Base-by-base conservation (phyloP, 1,140 invertebrate species). In the Eubasilissa regina region DNA sequence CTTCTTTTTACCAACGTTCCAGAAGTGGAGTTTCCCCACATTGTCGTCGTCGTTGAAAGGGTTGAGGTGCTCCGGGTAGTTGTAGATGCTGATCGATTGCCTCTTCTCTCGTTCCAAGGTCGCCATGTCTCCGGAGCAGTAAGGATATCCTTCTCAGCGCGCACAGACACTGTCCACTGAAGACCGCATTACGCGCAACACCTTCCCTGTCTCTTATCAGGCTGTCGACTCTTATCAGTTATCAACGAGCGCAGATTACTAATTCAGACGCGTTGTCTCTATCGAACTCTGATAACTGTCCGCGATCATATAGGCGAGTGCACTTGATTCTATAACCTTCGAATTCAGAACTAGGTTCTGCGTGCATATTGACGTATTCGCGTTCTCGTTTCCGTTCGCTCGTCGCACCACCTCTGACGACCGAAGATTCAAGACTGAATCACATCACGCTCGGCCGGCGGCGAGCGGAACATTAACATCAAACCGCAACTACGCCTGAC, bases 31-130 rank as follows among this genome's bases (percentile, higher is more conserved):
- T 78, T 89, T 90, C 77, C 89, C 91, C 79, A 91, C 90, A 81
- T 92, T 90, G 79, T 92, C 90, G 58, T 92, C 92, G 78, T 94
- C 93, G 78, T 90, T 90, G 85, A 94, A 94, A 4, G 93, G 93
- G 87, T 94, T 94, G 51, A 94, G 86, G 84, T 94, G 92, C 84
- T 94, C 93, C 17, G 93, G 93, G 86, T 94, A 94, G 85, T 94
- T 90, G 85, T 93, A 89, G 81, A 93, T 90, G 58, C 90, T 91
- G 76, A 86, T 77, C 12, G 85, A 85, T n/a, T 53, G 10, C 85
- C 87, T 89, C 74, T 76, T 80, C 56, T 53, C 77, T 21, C 53
- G 48, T n/a, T 15, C 58, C 17, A 76, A 19, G 19, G 72, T 55
- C 13, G 78, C 73, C 79, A 83, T 83, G 12, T 35, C 25, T 11